A percentile compares a stretch with the other conserved stretches of the same genome.
These are phyloP conservation scores for Miichthys miiuy DNA, from an alignment of 2,797 vertebrate species.

Conservation along the genomic window DNA sequence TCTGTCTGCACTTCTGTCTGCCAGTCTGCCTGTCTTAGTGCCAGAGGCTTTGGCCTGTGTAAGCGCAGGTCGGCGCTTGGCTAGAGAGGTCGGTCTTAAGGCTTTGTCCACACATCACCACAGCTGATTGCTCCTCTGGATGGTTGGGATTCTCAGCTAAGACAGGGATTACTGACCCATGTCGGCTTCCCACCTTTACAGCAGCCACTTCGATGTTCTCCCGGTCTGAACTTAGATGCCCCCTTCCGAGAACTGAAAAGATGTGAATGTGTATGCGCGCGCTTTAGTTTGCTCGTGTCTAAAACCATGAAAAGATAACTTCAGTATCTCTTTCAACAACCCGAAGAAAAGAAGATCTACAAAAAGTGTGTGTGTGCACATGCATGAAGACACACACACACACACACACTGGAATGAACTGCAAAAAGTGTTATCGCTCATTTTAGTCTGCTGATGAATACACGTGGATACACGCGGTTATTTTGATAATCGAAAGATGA, in stretches of 20 bases:
- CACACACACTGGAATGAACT: neutral
- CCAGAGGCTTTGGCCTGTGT: conserved; percentile 36
- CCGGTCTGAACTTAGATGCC: conserved; percentile 46
- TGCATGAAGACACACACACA: conserved; percentile 1
- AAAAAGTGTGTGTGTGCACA: neutral
- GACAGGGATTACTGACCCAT: conserved; percentile 80
- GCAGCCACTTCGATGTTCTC: conserved; percentile 45
- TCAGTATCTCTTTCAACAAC: conserved; percentile 5
- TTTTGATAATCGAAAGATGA: neutral
- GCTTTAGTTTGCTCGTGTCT: conserved; percentile 9
- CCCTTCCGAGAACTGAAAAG: conserved; percentile 38
- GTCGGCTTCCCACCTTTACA: conserved; percentile 69
- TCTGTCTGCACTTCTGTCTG: conserved; percentile 15
- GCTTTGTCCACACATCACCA: conserved; percentile 81
- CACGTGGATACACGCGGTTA: neutral
- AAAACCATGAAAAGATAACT: conserved; percentile 26
- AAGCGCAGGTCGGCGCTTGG: conserved; percentile 35
- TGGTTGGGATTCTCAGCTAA: conserved; percentile 82
- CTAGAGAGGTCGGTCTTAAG: conserved; percentile 62
- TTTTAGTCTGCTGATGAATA: neutral
- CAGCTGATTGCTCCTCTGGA: conserved; percentile 80
- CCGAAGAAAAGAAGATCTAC: neutral
- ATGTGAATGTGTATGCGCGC: neutral
- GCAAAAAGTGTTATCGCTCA: neutral
- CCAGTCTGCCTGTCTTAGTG: conserved; percentile 31